Conservation (phyloP, 2,888 invertebrate genomes). For the Eilema griseolum region DNA sequence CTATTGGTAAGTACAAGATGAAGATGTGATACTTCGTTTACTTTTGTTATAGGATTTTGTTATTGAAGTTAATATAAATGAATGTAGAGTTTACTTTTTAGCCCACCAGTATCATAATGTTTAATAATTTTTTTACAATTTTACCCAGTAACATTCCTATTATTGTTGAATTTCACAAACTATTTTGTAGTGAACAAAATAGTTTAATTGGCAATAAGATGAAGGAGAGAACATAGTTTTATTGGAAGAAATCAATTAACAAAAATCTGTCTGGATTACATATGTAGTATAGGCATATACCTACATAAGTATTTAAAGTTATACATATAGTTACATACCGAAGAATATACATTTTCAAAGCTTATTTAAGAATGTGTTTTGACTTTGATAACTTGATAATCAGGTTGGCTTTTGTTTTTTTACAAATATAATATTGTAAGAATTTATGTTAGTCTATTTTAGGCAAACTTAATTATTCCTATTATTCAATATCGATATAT, state of each 20-base stretch:
- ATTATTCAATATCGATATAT: constrained; percentile 3
- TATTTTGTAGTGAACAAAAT: constrained; percentile 9
- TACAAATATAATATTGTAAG: not conserved
- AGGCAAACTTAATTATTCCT: not conserved
- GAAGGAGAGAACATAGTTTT: too few species aligned
- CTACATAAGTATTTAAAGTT: not conserved
- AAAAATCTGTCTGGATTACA: not conserved
- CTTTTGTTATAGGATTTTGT: constrained; percentile 37
- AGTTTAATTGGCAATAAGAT: not conserved
- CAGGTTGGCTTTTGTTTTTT: constrained; percentile 23
- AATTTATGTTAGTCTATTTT: constrained; percentile 7
- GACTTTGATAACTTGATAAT: constrained; percentile 22
- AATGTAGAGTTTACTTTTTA: constrained; percentile 44
- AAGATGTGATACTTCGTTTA: constrained; percentile 66
- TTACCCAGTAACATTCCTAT: constrained; percentile 49
- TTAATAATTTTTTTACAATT: constrained; percentile 42
- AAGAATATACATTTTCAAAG: constrained; percentile 1
- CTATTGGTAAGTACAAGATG: not conserved
- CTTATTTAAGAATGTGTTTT: constrained; percentile 1
- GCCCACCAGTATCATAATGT: constrained; percentile 56
- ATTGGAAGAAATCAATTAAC: not conserved
- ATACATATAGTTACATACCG: not conserved
- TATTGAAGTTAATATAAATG: constrained; percentile 38
- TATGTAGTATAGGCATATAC: too few species aligned
- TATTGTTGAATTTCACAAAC: constrained; percentile 26